phyloP scores from a whole-genome alignment of 2,888 invertebrate species.

The Ochropleura plecta region DNA sequence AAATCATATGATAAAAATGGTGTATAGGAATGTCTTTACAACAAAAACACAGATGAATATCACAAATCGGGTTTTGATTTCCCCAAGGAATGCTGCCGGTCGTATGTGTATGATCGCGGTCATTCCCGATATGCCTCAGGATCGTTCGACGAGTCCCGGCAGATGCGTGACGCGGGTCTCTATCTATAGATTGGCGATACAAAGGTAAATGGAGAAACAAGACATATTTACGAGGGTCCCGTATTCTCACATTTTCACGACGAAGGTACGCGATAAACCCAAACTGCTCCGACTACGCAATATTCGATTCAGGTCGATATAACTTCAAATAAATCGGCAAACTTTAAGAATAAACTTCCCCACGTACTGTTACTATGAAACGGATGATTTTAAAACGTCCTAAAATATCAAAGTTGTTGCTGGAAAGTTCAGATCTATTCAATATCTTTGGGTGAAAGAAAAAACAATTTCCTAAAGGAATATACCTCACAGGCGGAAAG shows the following conservation, averaged over 20 bases:
- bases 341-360: constrained; percentile 53
- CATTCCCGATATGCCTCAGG: constrained; percentile 78
- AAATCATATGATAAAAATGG: constrained; percentile 8
- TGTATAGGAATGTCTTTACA: constrained; percentile 50
- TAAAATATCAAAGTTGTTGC: constrained; percentile 58
- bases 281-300: constrained; percentile 66
- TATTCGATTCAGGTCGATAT: constrained; percentile 69
- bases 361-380: constrained; percentile 45
- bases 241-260: constrained; percentile 74
- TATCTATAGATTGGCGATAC: constrained; percentile 73
- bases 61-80: constrained; percentile 84
- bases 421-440: constrained; percentile 66
- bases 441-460: constrained; percentile 69
- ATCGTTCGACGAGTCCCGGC: constrained; percentile 74
- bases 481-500: constrained; percentile 70
- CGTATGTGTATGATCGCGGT: constrained; percentile 79
- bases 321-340: constrained; percentile 66
- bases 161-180: constrained; percentile 75
- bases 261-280: constrained; percentile 69
- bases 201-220: constrained; percentile 78
- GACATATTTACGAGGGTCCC: constrained; percentile 80
- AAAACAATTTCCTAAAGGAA: constrained; percentile 74
- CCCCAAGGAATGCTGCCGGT: constrained; percentile 74
- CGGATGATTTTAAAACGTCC: constrained; percentile 65
- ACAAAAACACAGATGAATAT: constrained; percentile 73